Evolutionary conservation across 1,140 invertebrate genomes (phyloP).

Genomic region (Lamellibrachia luymesi): DNA sequence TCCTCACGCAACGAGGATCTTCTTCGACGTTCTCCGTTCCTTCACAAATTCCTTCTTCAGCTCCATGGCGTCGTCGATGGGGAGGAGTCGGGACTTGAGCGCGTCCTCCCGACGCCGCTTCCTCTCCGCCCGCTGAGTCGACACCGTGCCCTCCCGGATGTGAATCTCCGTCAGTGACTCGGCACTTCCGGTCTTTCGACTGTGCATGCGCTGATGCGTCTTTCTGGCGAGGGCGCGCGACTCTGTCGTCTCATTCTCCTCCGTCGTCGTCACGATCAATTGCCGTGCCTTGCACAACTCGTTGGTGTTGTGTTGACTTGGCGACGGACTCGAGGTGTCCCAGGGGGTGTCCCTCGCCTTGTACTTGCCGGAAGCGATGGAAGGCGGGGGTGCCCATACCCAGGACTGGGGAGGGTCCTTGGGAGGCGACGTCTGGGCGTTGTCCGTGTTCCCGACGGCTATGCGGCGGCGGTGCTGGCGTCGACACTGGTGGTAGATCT

Average conservation of each 20-base stretch:
- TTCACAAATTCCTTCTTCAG: background rate
- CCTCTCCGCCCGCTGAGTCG: background rate
- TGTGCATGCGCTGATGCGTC: background rate
- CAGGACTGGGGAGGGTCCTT: background rate
- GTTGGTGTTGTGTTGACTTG: background rate
- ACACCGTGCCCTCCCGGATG: background rate
- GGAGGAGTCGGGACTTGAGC: background rate
- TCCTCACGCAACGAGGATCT: background rate
- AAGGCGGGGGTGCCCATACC: background rate
- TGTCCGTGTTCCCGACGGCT: background rate
- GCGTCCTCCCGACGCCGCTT: background rate
- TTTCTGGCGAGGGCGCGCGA: background rate
- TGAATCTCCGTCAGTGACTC: background rate
- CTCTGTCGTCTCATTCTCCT: background rate
- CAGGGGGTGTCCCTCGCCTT: background rate
- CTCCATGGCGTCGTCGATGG: background rate
- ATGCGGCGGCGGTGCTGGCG: constrained; percentile 12
- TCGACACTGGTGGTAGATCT: constrained; percentile 20
- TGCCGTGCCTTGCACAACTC: background rate
- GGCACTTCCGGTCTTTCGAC: background rate
- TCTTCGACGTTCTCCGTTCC: background rate
- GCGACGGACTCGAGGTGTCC: background rate
- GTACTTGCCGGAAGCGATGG: background rate
- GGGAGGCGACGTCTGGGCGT: background rate
- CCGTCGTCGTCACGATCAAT: background rate